These are phyloP conservation scores for Anolis apletophallus DNA, from an alignment of 2,797 vertebrate species.

Conservation along the genomic window DNA sequence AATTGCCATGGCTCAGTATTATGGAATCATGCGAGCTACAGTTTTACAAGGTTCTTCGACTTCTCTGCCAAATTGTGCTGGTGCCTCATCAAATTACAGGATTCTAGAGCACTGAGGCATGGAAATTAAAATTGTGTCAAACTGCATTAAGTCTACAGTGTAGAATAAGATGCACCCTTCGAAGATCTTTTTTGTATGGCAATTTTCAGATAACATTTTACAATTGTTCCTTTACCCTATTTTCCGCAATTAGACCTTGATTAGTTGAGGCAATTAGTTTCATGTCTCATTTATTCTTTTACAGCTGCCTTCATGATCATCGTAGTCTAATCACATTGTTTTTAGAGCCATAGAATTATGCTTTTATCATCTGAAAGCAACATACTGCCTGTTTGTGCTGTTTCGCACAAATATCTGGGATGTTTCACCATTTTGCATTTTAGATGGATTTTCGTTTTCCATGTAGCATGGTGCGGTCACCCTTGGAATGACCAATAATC, in stretches of 20 bases:
- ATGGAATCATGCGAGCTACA: too few species aligned
- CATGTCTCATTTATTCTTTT: neutral
- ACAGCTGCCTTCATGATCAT: neutral
- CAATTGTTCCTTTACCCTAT: neutral
- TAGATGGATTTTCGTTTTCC: neutral
- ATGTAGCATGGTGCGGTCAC: neutral
- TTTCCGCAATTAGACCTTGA: neutral
- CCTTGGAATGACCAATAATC: neutral
- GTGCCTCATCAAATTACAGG: too few species aligned
- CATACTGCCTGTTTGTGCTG: neutral
- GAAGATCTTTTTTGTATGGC: neutral
- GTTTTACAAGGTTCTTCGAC: too few species aligned
- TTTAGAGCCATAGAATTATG: neutral
- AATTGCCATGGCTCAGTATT: too few species aligned
- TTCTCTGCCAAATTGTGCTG: too few species aligned
- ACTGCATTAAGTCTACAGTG: too few species aligned
- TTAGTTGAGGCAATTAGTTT: slow-evolving; percentile 2
- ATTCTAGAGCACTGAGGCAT: too few species aligned
- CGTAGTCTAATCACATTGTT: neutral
- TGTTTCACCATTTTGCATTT: neutral
- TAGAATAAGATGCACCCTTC: too few species aligned
- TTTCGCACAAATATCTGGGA: neutral
- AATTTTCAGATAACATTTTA: neutral
- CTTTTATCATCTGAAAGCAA: neutral
- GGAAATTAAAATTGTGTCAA: too few species aligned